phyloP scores from a whole-genome alignment of 2,113 vertebrate species.

The Stegostoma tigrinum region DNA sequence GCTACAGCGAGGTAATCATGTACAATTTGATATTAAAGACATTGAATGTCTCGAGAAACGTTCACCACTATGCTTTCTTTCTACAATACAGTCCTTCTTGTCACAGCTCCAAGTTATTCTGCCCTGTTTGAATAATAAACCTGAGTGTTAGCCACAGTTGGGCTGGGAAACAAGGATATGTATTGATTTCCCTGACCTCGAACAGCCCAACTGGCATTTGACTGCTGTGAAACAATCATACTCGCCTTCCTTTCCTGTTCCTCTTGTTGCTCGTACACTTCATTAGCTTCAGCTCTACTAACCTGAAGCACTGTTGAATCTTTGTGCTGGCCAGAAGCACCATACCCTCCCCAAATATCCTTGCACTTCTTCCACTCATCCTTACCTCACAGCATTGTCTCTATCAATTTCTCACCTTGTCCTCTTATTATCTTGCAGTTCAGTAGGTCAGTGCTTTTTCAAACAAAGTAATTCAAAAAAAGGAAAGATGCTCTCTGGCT shows the following conservation, averaged over 20 bases:
- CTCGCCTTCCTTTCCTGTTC: background rate
- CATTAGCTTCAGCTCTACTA: background rate
- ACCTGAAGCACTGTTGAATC: background rate
- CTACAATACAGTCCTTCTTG: background rate
- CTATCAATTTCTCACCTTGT: background rate
- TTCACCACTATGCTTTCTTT: background rate
- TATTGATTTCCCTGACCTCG: background rate
- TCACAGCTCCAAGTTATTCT: background rate
- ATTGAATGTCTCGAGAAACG: background rate
- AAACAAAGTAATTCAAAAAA: background rate
- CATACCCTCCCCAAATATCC: background rate
- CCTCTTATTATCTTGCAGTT: background rate
- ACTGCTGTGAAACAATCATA: background rate
- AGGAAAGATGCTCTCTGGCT: background rate
- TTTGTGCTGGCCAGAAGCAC: background rate
- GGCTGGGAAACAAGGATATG: background rate
- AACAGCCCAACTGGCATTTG: background rate
- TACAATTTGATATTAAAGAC: background rate
- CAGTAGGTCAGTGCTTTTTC: background rate
- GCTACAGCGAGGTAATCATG: background rate
- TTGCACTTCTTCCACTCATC: background rate
- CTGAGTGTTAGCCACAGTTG: background rate
- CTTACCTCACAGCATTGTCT: background rate
- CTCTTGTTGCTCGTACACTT: background rate
- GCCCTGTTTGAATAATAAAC: background rate